Conservation (phyloP, 1,140 invertebrate genomes). For the Lucilia cuprina region DNA sequence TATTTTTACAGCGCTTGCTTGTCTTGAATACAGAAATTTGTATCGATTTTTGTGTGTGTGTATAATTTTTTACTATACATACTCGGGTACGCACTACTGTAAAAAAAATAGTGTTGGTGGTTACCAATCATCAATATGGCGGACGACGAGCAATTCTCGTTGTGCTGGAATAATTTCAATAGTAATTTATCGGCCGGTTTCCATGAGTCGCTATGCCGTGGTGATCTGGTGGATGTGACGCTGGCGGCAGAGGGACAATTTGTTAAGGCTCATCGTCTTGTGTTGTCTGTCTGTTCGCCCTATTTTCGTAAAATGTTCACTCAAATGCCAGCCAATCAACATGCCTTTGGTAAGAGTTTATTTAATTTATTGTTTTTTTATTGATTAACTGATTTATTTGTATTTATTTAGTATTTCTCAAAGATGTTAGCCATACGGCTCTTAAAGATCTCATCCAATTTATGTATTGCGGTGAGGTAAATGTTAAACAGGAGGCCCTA, state of each 20-base stretch:
- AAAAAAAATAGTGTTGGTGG: neutral
- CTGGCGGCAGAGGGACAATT: conserved; percentile 79
- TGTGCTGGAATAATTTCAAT: conserved; percentile 79
- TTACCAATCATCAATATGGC: conserved; percentile 64
- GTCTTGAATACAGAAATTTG: conserved; percentile 31
- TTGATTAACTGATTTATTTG: conserved; percentile 39
- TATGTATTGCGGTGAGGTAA: conserved; percentile 88
- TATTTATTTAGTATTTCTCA: conserved; percentile 75
- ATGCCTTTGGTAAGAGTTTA: conserved; percentile 65
- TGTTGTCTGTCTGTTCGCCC: conserved; percentile 82
- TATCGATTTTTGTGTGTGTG: conserved; percentile 12
- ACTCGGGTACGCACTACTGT: conserved; percentile 30
- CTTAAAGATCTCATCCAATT: conserved; percentile 82
- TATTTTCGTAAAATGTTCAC: conserved; percentile 83
- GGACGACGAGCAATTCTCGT: conserved; percentile 75
- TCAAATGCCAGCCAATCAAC: conserved; percentile 68
- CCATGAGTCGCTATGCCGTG: conserved; percentile 74
- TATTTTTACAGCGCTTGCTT: conserved; percentile 6
- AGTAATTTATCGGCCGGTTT: conserved; percentile 74
- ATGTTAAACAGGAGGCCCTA: conserved; percentile 83
- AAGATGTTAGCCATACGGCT: conserved; percentile 79
- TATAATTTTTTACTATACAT: neutral
- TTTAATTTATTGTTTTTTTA: neutral
- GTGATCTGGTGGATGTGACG: conserved; percentile 81
- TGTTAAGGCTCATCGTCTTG: conserved; percentile 79